phyloP scores from a whole-genome alignment of 2,113 vertebrate genomes.

The Cyprinodon tularosa region DNA sequence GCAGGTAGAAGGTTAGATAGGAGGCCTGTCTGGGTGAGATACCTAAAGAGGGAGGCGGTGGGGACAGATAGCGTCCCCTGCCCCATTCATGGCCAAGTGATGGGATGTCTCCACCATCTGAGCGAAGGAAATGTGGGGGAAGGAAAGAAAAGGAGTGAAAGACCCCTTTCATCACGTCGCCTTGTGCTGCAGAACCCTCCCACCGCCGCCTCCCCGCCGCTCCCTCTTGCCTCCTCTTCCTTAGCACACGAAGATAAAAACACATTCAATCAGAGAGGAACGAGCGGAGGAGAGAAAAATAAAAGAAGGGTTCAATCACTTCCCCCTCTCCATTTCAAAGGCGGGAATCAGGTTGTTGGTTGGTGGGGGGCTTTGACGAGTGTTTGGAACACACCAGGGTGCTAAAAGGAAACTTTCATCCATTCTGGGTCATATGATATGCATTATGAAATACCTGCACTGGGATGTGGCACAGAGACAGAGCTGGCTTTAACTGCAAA shows the following conservation, averaged over 20 bases:
- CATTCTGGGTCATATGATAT: neutral
- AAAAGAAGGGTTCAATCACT: conserved; percentile 60
- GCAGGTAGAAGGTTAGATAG: conserved; percentile 46
- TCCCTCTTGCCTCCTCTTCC: conserved; percentile 15
- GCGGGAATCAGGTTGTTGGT: conserved; percentile 32
- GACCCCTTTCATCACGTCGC: conserved; percentile 66
- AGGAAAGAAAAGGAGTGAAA: conserved; percentile 57
- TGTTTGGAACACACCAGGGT: conserved; percentile 10
- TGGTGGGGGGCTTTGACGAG: conserved; percentile 18
- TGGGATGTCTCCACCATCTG: conserved; percentile 64
- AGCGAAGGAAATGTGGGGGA: conserved; percentile 53
- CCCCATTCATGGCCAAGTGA: conserved; percentile 70
- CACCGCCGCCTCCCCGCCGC: conserved; percentile 19
- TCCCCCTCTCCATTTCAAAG: conserved; percentile 60
- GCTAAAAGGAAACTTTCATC: conserved; percentile 18
- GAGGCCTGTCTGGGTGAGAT: conserved; percentile 54
- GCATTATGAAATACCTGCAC: neutral
- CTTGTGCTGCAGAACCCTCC: conserved; percentile 46
- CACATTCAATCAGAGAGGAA: conserved; percentile 69
- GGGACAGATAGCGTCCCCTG: conserved; percentile 66
- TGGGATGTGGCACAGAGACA: neutral
- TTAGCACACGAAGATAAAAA: conserved; percentile 62
- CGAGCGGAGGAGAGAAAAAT: conserved; percentile 24
- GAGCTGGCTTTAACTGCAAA: neutral
- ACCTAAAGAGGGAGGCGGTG: conserved; percentile 29